Evolutionary conservation across 1,140 invertebrate genomes (phyloP), one percentile per base, ranked within the genome.

Genomic region (Drosophila dunni): DNA sequence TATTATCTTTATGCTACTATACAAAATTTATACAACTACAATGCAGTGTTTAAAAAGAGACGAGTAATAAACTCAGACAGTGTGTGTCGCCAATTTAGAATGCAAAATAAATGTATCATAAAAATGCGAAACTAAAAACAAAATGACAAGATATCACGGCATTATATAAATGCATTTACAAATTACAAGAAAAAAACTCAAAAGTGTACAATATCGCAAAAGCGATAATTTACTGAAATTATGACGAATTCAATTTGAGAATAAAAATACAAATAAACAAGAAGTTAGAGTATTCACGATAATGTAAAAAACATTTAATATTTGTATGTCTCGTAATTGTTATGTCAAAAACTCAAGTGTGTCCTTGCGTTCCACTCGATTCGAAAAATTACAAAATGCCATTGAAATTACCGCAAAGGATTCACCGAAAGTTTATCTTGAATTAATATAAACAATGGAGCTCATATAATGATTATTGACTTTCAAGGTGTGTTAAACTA

Each of bases 1-100:
- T 78, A 94, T 93, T 77, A 85, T 58, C 62, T 70, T 69, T 92
- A 93, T 51, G 91, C 91, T 66, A 82, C 11, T 65, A 58, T 33
- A 44, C 17, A 64, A 44, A 11, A 68, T 15, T 53, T 54, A 45
- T 45, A 67, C 13, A 58, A 62, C 45, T 40, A 57, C 50, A 46
- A 60, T 6, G 64, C 10, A 40, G 53, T 64, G 29, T 36, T 38
- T 17, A 58, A 29, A 29, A 70, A 42, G 51, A 17, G 44, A 57
- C 54, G 29, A 51, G 33, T 66, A 66, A 50, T 38, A 9, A 54
- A 40, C 38, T 57, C 51, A 71, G 46, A 13, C 44, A 7, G 15
- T 56, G 53, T 66, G 57, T 62, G 57, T 61, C 38, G 66, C 58
- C 34, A 38, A 51, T 36, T 68, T 13, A 33, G 33, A 56, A 45